Percentiles rank a stretch among this genome's conserved stretches.
phyloP scores from a whole-genome alignment of 1,140 invertebrate genomes.

The Brachionus rubens region DNA sequence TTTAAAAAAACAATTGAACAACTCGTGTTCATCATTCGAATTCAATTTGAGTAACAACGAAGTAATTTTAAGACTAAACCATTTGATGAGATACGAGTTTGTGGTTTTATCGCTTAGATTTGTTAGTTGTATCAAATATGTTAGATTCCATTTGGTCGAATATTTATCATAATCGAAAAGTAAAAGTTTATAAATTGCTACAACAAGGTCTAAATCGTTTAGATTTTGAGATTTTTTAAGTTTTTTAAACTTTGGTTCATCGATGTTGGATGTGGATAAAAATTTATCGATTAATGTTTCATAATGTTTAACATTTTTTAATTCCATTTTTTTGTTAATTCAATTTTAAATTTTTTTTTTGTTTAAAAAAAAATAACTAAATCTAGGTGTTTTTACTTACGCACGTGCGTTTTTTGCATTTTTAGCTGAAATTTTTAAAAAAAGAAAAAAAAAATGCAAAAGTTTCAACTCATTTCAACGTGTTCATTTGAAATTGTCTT shows the following conservation, averaged over 20 bases:
- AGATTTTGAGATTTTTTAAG: neutral
- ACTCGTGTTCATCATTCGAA: neutral
- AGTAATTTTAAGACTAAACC: conserved; percentile 11
- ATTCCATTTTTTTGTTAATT: neutral
- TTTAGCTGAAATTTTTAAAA: too few relatives aligned
- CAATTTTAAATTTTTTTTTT: neutral
- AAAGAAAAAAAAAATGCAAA: too few relatives aligned
- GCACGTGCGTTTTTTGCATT: too few relatives aligned
- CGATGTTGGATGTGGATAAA: neutral
- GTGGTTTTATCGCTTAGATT: neutral
- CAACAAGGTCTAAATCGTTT: neutral
- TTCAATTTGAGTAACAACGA: neutral
- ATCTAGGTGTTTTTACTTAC: too few relatives aligned
- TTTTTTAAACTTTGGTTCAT: conserved; percentile 9
- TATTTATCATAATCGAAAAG: conserved; percentile 20
- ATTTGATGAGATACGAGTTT: neutral
- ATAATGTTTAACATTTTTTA: neutral
- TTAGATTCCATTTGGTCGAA: conserved; percentile 22
- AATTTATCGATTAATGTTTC: neutral
- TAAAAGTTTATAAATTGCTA: neutral
- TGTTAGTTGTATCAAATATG: neutral
- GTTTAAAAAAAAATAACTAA: neutral
- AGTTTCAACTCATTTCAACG: too few relatives aligned
- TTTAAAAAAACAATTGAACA: neutral
- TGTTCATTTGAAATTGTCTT: too few relatives aligned